phyloP scores from a whole-genome alignment of 2,888 invertebrate species.

The Steromphala cineraria region DNA sequence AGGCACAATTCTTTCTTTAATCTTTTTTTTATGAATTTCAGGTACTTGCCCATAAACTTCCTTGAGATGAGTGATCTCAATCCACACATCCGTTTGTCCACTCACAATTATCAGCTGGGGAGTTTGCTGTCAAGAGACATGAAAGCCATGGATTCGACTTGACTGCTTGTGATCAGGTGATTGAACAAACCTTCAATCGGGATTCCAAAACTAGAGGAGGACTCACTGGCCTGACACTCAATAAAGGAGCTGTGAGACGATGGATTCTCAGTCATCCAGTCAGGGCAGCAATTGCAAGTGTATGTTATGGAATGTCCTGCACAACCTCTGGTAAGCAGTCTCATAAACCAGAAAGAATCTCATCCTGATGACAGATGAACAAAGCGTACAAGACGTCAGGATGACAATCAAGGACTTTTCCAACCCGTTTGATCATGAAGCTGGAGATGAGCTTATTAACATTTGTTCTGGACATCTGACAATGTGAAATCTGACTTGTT shows the following conservation, averaged over 20 bases:
- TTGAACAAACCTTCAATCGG: constrained; percentile 11
- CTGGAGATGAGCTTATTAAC: neutral
- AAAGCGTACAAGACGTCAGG: neutral
- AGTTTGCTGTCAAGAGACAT: neutral
- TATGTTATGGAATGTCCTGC: neutral
- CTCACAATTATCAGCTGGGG: neutral
- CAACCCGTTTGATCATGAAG: neutral
- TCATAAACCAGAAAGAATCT: neutral
- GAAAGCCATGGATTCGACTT: neutral
- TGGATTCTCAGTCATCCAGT: neutral
- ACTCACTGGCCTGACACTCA: neutral
- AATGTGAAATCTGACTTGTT: neutral
- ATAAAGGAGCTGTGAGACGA: neutral
- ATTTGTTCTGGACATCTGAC: neutral
- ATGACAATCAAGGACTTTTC: neutral
- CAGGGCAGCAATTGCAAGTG: neutral
- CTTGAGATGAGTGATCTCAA: neutral
- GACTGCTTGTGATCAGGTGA: neutral
- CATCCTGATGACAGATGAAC: neutral
- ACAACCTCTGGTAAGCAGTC: neutral
- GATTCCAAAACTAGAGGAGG: constrained; percentile 12
- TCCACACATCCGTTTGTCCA: neutral
- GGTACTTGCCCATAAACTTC: neutral
- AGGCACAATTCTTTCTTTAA: no score
- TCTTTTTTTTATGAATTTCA: constrained; percentile 23